Percentiles rank a stretch among this genome's conserved stretches.
Conservation (phyloP, 2,113 vertebrate genomes). For the Sakesphorus luctuosus region DNA sequence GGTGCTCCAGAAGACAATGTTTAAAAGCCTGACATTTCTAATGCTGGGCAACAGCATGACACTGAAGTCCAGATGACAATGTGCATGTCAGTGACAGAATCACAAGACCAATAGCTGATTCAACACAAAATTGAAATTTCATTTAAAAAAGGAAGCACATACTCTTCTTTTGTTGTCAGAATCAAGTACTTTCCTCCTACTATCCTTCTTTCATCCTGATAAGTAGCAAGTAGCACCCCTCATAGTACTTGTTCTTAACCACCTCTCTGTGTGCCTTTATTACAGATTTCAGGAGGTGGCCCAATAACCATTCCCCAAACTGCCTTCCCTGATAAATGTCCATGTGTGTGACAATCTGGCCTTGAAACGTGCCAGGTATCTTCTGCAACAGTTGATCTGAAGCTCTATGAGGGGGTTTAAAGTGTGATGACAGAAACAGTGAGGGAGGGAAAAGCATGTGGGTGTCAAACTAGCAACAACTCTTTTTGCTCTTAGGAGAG, state of each 20-base stretch:
- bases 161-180: not conserved
- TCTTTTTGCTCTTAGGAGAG: not conserved
- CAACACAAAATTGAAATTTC: not conserved
- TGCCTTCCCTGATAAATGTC: not conserved
- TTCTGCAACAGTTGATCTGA: not conserved
- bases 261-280: not conserved
- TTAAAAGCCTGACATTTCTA: not conserved
- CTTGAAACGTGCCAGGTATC: not conserved
- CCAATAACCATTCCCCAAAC: not conserved
- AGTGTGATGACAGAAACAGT: conserved; percentile 9
- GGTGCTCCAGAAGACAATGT: not conserved
- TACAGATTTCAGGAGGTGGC: not conserved
- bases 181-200: not conserved
- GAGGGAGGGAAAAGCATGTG: not conserved
- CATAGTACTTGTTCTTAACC: not conserved
- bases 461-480: conserved; percentile 6
- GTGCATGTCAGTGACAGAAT: not conserved
- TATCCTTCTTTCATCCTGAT: not conserved
- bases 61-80: not conserved
- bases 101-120: not conserved
- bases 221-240: not conserved
- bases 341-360: not conserved
- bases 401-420: not conserved
- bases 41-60: not conserved
- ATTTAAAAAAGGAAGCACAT: not conserved